Base-by-base conservation (phyloP, 2,888 invertebrate genomes). In the Operophtera brumata region DNA sequence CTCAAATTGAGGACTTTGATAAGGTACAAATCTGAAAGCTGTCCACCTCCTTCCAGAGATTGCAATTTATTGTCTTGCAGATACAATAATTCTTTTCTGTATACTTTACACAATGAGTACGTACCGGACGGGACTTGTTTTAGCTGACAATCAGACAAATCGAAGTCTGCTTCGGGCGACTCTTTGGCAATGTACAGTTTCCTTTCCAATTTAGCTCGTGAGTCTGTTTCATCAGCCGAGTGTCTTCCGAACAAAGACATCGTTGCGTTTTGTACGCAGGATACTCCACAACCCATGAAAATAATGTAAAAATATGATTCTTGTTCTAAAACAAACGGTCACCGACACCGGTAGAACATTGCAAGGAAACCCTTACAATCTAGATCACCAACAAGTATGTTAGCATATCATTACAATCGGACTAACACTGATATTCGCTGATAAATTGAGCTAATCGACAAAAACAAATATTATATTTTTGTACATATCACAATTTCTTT, bases 81-180 rank as follows among this genome's bases (percentile, higher is more conserved):
- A 77, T 91, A 91, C 62, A 96, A 80, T 57, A 87, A 84, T 73
- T 94, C 93, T 84, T 96, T 97, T 64, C 96, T 92, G 74, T 95
- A 94, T 39, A 96, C 96, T 82, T 94, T 94, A 79, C 96, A 96
- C 54, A 96, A 84, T 26, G 95, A 93, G 82, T 93, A 96, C 50
- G 96, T 94, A 57, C 96, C 95, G 56, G 93, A 89, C 35, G 96
- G 96, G 48, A 96, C 93, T 71, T 86, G 91, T 66, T 92, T 92
- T 53, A 96, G 83, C 73, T 93, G 93, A 82, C 96, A 96, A 63
- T 94, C 94, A 5, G 96, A 94, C 58, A 96, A 80, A 82, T 96
- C 96, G 81, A 95, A 96, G 57, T 93, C 91, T 49, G 94, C 93
- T 78, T 96, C 96, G 28, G 96, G 96, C 63, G 93, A 94, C 84